Evolutionary conservation across 2,888 invertebrate species (phyloP).

Genomic region (Tinea trinotella): DNA sequence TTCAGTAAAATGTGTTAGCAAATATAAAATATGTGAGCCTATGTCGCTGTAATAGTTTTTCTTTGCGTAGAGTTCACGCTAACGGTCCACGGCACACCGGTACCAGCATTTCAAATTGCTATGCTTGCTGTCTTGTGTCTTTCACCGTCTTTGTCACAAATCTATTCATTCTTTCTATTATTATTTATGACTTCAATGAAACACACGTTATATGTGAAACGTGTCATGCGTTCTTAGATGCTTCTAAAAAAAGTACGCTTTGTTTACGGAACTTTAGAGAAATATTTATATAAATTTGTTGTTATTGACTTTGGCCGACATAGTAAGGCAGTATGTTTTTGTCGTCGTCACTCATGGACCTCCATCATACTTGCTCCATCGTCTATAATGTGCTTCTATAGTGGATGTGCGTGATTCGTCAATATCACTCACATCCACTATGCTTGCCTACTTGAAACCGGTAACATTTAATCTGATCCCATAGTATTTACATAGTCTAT

Average conservation of each 20-base stretch:
- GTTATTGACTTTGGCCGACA: too few relatives aligned
- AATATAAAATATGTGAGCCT: not conserved
- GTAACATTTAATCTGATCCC: too few relatives aligned
- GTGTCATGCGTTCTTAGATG: not conserved
- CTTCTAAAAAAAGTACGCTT: not conserved
- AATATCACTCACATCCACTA: too few relatives aligned
- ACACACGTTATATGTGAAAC: not conserved
- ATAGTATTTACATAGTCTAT: too few relatives aligned
- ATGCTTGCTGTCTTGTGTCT: not conserved
- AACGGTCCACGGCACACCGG: constrained; percentile 6
- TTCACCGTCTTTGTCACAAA: constrained; percentile 9
- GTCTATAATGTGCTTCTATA: too few relatives aligned
- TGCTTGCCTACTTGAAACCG: too few relatives aligned
- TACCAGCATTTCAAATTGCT: constrained; percentile 12
- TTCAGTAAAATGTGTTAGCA: not conserved
- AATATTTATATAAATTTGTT: not conserved
- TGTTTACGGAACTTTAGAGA: not conserved
- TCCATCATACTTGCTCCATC: too few relatives aligned
- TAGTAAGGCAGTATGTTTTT: too few relatives aligned
- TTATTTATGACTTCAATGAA: constrained; percentile 1
- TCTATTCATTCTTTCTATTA: not conserved
- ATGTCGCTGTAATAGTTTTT: not conserved
- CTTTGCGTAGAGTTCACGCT: constrained; percentile 8
- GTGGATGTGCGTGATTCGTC: too few relatives aligned
- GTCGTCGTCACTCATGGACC: too few relatives aligned